Evolutionary conservation across 92 coral and sea anemone genomes (phyloP).

Genomic region (Meandrina meandrites): DNA sequence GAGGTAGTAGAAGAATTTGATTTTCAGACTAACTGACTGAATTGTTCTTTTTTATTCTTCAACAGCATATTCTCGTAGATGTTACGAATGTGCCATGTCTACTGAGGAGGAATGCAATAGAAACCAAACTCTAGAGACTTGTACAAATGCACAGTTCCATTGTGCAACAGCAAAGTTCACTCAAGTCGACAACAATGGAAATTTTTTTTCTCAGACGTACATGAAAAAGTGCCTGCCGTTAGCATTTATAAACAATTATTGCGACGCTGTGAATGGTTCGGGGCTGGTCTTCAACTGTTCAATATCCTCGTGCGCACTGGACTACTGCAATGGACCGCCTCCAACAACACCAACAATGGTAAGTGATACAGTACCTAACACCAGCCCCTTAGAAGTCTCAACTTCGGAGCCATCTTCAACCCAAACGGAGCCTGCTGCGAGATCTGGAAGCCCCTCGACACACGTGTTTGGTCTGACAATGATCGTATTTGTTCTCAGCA

Average conservation of each 20-base stretch:
- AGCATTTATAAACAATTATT: background rate
- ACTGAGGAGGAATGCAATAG: background rate
- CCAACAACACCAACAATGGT: constrained; percentile 13
- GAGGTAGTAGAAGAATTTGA: no score
- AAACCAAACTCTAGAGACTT: background rate
- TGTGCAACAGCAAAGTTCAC: background rate
- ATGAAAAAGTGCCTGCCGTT: background rate
- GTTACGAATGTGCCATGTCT: background rate
- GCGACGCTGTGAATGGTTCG: background rate
- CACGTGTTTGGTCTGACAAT: background rate
- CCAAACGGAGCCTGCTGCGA: background rate
- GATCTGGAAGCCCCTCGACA: background rate
- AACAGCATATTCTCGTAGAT: constrained; percentile 18
- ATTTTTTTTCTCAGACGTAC: background rate
- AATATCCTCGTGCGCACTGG: background rate
- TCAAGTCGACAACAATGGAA: background rate
- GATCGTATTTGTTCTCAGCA: background rate
- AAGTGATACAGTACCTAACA: background rate
- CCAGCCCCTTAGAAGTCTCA: background rate
- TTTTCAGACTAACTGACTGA: background rate
- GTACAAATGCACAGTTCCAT: background rate
- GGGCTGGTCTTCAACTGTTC: background rate
- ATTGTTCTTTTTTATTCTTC: background rate
- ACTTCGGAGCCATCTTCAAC: background rate
- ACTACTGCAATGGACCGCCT: constrained; percentile 36